These are phyloP conservation scores for Rhagoletis pomonella DNA, from an alignment of 1,140 invertebrate genomes.

Conservation along the genomic window DNA sequence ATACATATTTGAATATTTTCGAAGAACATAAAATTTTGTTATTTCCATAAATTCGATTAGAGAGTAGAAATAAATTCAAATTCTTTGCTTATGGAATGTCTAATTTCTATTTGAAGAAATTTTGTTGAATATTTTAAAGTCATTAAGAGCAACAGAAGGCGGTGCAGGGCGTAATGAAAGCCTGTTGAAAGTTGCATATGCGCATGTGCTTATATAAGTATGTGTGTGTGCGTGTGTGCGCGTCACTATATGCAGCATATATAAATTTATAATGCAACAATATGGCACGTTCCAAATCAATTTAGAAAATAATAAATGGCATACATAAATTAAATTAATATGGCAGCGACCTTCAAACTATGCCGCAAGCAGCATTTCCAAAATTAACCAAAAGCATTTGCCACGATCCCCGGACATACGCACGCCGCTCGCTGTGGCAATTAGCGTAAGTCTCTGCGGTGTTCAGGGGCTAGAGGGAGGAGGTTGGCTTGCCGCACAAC, in stretches of 20 bases:
- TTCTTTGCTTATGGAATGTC: conserved; percentile 46
- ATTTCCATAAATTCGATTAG: conserved; percentile 47
- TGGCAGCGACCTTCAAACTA: conserved; percentile 64
- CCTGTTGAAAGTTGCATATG: conserved; percentile 25
- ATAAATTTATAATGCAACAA: conserved; percentile 52
- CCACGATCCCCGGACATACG: neutral
- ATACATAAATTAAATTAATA: conserved; percentile 74
- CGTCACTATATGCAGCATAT: neutral
- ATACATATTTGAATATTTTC: neutral
- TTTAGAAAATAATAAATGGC: conserved; percentile 64
- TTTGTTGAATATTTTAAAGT: neutral
- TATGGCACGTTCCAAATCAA: conserved; percentile 58
- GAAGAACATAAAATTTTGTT: conserved; percentile 28
- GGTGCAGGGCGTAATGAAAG: neutral
- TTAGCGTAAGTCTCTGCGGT: conserved; percentile 64
- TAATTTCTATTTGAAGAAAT: neutral
- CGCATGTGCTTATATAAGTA: too few species aligned
- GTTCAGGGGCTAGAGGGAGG: neutral
- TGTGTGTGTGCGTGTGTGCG: neutral
- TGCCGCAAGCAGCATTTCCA: conserved; percentile 55
- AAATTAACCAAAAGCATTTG: conserved; percentile 53
- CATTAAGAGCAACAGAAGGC: neutral
- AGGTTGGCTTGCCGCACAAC: conserved; percentile 38
- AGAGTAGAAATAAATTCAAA: conserved; percentile 23
- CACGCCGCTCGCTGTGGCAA: conserved; percentile 56